Evolutionary conservation across 1,140 invertebrate species (phyloP), one percentile per base, ranked within the genome.

Genomic region (Philaenus spumarius): DNA sequence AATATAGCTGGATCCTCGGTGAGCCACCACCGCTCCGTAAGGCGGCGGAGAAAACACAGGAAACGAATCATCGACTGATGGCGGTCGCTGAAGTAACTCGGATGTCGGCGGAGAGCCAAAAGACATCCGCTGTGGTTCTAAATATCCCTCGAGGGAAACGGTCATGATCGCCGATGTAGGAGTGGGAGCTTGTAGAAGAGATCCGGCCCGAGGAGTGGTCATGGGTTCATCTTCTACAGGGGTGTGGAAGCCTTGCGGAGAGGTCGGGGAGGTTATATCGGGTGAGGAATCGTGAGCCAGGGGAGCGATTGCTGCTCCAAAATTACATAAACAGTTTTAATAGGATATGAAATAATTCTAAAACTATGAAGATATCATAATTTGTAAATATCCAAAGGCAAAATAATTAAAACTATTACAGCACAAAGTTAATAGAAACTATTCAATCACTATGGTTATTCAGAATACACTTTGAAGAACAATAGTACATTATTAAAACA

Each of bases 121-220:
- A 1, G 86, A 88, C 55, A 89, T 84, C 22, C 86, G 75, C 4
- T 82, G 79, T 0, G 87, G 87, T 61, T 94, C 91, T 42, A 93
- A 76, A 68, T 92, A 95, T 2, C 85, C 89, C 55, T 93, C 90
- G 2, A 93, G 79, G 2, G 89, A 89, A 12, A 85, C 82, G 1
- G 90, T 90, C 76, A 89, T 82, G 1, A 88, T 78, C 0, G 90
- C 90, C 1, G 90, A 93, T 63, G 86, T 90, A 0, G 90, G 90
- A 0, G 90, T 90, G 0, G 87, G 86, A 1, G 83, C 77, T 63
- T 82, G 77, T 17, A 78, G 70, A 6, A 78, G 67, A 1, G 78
- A 80, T 7, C 74, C 75, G 2, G 74, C 71, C 0, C 75, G 72
- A 0, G 78, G 76, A 1, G 79, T 80, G 11, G 79, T 63, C 9